Evolutionary conservation across 2,113 vertebrate species (phyloP), one percentile per base, ranked within the genome.

Genomic region (Paramormyrops kingsleyae): DNA sequence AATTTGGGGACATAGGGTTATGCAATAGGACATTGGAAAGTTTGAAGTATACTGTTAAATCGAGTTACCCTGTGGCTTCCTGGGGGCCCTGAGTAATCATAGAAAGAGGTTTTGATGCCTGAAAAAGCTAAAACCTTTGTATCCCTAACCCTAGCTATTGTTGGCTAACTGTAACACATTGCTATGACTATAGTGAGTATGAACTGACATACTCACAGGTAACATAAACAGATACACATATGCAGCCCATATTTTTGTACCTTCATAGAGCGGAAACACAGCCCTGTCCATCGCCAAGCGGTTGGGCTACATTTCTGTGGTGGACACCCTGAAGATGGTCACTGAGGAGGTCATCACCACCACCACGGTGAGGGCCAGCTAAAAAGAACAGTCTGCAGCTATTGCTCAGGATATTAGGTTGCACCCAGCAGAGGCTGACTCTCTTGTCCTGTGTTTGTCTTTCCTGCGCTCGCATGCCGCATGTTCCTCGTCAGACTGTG

Each of bases 241-340:
- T 42, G 39, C 12, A 56, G 10, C 83, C 35, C 59, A 4, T 35
- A 31, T 44, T 56, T 7, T 77, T 87, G 92, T 74, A 92, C 42
- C 92, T 83, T 92, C 90, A 93, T 95, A 99, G 99, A 99, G 99
- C 94, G 99, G 99, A 90, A 99, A 99, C 95, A 99, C 99, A 0
- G 99, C 99, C 92, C 94, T 99, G 93, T 98, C 98, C 0, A 99
- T 99, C 7, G 98, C 99, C 12, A 97, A 95, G 92, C 98, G 99
- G 2, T 96, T 99, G 92, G 99, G 99, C 91, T 99, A 99, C 92
- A 99, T 99, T 95, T 99, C 99, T 0, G 99, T 99, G 93, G 99
- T 99, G 35, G 98, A 99, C 92, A 99, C 99, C 0, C 95, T 99
- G 92, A 99, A 99, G 95, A 97, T 99, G 47, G 97, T 99, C 80